Evolutionary conservation across 64 coral and sea anemone species (phyloP), one percentile per base, ranked within the genome.

Genomic region (Montipora efflorescens): DNA sequence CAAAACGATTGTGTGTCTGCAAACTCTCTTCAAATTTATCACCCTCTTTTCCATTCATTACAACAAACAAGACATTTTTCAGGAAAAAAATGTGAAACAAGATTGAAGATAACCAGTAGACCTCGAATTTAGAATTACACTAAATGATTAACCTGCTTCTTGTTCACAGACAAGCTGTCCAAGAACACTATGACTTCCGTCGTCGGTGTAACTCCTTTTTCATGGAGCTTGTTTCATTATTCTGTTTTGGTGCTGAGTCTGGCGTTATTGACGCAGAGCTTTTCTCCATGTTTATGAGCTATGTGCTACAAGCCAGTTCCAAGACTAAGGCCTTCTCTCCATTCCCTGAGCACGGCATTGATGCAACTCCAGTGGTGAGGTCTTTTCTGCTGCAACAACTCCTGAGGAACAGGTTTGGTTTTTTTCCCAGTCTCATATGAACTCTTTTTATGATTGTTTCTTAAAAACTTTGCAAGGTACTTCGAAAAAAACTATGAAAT

Each of bases 321-420:
- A 46, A 89, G 21, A 96, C 95, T 6, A 83, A 96, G 48, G 79
- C 49, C 28, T 96, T 96, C 49, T 90, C 95, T n/a, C 95, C 95
- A 59, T 96, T 96, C 72, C 85, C 78, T 75, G 95, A 92, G 53
- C 87, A 93, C 77, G 95, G 79, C n/a, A 78, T 93, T 72, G 95
- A 96, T 70, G 74, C 67, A 28, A 93, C 78, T 57, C 95, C 95
- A 86, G 95, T 96, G 48, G 91, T 96, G 23, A 90, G 95, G 50
- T 96, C 95, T 4, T 96, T 93, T 75, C 87, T 96, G 5, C 91
- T 96, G 8, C 95, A 96, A 36, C 91, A 96, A 44, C 95, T 96
- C 20, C 22, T 96, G 36, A 83, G 75, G n/a, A 57, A 57, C 53
- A 57, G 53, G 53, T 57, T 8, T 57, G 53, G 2, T 8, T 57